These are phyloP conservation scores for Hemibagrus wyckioides DNA, from an alignment of 2,113 vertebrate species.

Conservation along the genomic window DNA sequence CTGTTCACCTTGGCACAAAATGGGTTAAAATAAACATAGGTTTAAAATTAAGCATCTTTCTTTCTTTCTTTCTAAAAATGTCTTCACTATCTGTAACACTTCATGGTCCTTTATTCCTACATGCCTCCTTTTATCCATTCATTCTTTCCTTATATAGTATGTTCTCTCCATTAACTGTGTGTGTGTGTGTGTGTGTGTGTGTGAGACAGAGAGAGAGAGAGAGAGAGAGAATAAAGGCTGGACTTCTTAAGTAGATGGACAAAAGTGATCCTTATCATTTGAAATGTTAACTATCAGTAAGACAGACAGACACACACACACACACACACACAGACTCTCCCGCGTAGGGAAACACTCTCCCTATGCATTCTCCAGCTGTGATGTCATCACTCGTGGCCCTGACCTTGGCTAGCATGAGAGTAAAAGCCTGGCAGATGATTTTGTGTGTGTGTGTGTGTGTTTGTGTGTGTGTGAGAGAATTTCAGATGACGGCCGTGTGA, in stretches of 20 bases:
- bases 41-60: background rate
- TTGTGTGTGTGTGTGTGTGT: slow-evolving; percentile 46
- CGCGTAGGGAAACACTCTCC: background rate
- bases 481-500: slow-evolving; percentile 28
- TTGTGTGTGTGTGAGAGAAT: slow-evolving; percentile 45
- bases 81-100: slow-evolving; percentile 26
- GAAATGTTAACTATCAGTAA: background rate
- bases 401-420: slow-evolving; percentile 25
- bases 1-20: background rate
- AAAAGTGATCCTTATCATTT: background rate
- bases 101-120: background rate
- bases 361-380: slow-evolving; percentile 12
- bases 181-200: background rate
- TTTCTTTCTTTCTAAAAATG: background rate
- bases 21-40: background rate
- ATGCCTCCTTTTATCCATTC: slow-evolving; percentile 2
- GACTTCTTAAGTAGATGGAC: background rate
- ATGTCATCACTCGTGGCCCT: slow-evolving; percentile 20
- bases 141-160: slow-evolving; percentile 31
- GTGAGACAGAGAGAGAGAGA: no score
- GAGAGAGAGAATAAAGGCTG: no score
- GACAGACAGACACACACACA: background rate
- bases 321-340: background rate
- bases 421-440: slow-evolving; percentile 4
- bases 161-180: background rate